These are phyloP conservation scores for Leucophenga varia DNA, from an alignment of 1,140 invertebrate genomes.

Conservation along the genomic window DNA sequence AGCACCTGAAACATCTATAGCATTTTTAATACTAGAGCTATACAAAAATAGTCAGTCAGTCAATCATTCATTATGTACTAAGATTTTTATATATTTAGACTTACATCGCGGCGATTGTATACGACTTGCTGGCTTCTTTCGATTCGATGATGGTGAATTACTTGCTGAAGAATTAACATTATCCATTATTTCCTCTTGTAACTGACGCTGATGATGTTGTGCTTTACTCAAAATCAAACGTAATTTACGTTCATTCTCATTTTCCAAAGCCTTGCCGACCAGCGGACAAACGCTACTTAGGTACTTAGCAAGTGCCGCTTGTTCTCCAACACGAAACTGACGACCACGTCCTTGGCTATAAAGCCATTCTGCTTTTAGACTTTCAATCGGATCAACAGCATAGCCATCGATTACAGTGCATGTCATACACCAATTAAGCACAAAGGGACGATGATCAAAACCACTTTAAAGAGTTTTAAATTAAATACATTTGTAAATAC, in stretches of 20 bases:
- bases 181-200: slow-evolving; percentile 66
- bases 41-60: not conserved
- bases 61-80: not conserved
- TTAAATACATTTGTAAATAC: not conserved
- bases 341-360: slow-evolving; percentile 89
- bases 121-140: slow-evolving; percentile 48
- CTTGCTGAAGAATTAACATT: slow-evolving; percentile 46
- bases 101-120: slow-evolving; percentile 55
- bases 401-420: slow-evolving; percentile 86
- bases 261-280: slow-evolving; percentile 73
- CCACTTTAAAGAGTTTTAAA: slow-evolving; percentile 61
- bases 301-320: slow-evolving; percentile 78
- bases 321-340: slow-evolving; percentile 83
- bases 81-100: not conserved
- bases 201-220: slow-evolving; percentile 82
- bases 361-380: slow-evolving; percentile 92
- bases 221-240: slow-evolving; percentile 84
- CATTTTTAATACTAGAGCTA: too few species aligned
- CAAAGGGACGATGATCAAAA: slow-evolving; percentile 89
- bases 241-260: slow-evolving; percentile 83
- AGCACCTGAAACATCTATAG: too few species aligned
- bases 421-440: slow-evolving; percentile 90
- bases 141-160: slow-evolving; percentile 49
- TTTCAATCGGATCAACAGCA: slow-evolving; percentile 83
- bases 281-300: slow-evolving; percentile 75